Evolutionary conservation across 2,113 vertebrate genomes (phyloP).

Genomic region (Sceloporus tristichus): DNA sequence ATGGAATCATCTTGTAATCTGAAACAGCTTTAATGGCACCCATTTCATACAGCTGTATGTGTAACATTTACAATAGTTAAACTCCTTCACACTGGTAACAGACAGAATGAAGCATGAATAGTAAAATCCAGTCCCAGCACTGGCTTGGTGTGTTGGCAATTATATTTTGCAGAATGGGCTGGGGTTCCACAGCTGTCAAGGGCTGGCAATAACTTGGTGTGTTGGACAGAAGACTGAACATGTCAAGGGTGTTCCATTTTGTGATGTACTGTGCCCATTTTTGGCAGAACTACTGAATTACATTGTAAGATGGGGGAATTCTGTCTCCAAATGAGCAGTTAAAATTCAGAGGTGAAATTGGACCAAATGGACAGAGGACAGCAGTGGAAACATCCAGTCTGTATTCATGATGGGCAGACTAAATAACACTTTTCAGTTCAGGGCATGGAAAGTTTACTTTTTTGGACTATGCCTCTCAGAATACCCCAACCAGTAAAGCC

Average conservation of each 20-base stretch:
- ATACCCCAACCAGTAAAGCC: neutral
- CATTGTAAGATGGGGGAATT: constrained; percentile 59
- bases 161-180: constrained; percentile 53
- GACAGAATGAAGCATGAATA: constrained; percentile 79
- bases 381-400: constrained; percentile 41
- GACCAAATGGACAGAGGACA: constrained; percentile 55
- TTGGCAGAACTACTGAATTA: constrained; percentile 37
- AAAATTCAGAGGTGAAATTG: constrained; percentile 51
- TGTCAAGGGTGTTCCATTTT: constrained; percentile 11
- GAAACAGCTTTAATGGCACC: constrained; percentile 79
- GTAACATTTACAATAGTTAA: constrained; percentile 81
- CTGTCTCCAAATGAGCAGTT: constrained; percentile 31
- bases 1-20: constrained; percentile 34
- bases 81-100: constrained; percentile 76
- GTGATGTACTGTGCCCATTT: constrained; percentile 25
- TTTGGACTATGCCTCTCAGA: too few species aligned
- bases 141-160: constrained; percentile 68
- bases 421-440: neutral
- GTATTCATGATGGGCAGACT: constrained; percentile 23
- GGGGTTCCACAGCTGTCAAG: constrained; percentile 46
- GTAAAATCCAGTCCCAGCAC: constrained; percentile 78
- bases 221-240: constrained; percentile 21
- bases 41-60: constrained; percentile 81
- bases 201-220: constrained; percentile 49
- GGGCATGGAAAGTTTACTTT: constrained; percentile 8